phyloP scores from a whole-genome alignment of 2,797 vertebrate genomes.

The Falco cherrug region DNA sequence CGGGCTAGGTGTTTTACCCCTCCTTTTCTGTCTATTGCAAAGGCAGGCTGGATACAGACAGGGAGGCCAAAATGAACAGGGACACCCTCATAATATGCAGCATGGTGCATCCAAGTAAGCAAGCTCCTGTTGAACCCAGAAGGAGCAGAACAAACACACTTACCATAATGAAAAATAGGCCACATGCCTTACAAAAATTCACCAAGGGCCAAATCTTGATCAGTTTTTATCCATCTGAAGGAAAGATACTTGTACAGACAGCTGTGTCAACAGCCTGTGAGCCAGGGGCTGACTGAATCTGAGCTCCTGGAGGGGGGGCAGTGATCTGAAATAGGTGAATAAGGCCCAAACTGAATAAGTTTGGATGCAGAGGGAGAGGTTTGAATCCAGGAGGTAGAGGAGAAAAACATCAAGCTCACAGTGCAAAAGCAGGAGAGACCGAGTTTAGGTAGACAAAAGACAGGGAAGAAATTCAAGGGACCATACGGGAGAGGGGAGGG shows the following conservation, averaged over 20 bases:
- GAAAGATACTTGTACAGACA: background rate
- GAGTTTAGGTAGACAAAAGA: background rate
- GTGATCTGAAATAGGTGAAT: conserved; percentile 25
- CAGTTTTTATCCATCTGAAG: conserved; percentile 58
- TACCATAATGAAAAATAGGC: conserved; percentile 48
- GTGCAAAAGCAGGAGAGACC: background rate
- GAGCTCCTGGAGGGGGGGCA: background rate
- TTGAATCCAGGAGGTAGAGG: background rate
- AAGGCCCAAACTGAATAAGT: background rate
- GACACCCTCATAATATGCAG: background rate
- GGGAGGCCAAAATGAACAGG: background rate
- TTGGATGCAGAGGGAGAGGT: background rate
- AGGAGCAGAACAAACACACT: conserved; percentile 41
- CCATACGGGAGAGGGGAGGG: accelerated
- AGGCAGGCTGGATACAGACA: background rate
- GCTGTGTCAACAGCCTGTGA: conserved; percentile 63
- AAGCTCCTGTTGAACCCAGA: background rate
- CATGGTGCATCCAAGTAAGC: background rate
- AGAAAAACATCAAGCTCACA: background rate
- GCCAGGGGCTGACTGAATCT: conserved; percentile 41
- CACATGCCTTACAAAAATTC: conserved; percentile 50
- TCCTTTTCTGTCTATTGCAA: background rate
- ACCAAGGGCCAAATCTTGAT: conserved; percentile 55
- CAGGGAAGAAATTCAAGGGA: background rate
- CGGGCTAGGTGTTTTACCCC: conserved; percentile 22